Evolutionary conservation across 2,113 vertebrate species (phyloP).

Genomic region (Labeo rohita): DNA sequence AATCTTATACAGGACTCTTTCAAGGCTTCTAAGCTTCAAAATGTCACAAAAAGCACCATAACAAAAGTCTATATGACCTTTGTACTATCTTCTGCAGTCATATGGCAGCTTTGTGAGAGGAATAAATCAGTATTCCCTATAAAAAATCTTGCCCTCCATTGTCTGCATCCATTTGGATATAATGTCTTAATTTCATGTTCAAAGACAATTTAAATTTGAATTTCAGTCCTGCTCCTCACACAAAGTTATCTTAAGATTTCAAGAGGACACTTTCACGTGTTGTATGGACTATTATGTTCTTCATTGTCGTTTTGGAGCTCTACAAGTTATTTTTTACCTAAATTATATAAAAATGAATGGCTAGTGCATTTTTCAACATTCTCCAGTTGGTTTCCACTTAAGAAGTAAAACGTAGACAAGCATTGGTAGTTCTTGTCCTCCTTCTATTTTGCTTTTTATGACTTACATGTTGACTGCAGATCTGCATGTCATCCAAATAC

Average conservation of each 20-base stretch:
- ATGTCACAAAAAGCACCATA: not conserved
- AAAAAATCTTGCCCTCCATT: not conserved
- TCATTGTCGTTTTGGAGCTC: not conserved
- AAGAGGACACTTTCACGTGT: not conserved
- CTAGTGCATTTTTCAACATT: not conserved
- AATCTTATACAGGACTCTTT: not conserved
- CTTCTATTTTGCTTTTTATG: not conserved
- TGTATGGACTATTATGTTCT: not conserved
- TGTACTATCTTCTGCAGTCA: not conserved
- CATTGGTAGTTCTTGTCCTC: not conserved
- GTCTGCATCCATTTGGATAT: not conserved
- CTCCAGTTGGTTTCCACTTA: not conserved
- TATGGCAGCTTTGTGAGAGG: not conserved
- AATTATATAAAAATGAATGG: not conserved
- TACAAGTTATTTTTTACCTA: not conserved
- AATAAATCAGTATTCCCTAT: not conserved
- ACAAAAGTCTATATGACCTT: not conserved
- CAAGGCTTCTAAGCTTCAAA: not conserved
- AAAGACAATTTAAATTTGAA: not conserved
- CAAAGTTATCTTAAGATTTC: not conserved
- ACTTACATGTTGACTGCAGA: not conserved
- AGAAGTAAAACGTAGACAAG: not conserved
- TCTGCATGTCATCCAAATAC: not conserved
- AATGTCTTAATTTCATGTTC: not conserved
- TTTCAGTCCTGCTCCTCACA: not conserved